Conservation (phyloP, 2,797 vertebrate genomes). For the Holocentrus rufus region DNA sequence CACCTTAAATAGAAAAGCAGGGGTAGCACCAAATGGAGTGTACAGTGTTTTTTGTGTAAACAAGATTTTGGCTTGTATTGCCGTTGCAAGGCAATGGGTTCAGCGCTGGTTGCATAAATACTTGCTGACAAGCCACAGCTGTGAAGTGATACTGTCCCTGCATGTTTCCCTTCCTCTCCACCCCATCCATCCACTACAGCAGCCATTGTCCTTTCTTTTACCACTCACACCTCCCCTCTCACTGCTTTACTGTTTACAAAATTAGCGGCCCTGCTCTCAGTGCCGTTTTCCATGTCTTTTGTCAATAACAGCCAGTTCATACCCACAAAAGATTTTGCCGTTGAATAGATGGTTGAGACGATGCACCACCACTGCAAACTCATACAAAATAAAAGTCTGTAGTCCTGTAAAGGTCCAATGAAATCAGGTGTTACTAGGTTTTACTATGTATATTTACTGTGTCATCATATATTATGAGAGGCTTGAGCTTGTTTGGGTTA, state of each 20-base stretch:
- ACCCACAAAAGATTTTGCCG: neutral
- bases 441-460: too few relatives aligned
- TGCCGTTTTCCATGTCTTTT: neutral
- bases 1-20: conserved; percentile 7
- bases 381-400: conserved; percentile 28
- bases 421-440: too few relatives aligned
- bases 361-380: too few relatives aligned
- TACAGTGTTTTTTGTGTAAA: conserved; percentile 19
- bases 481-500: too few relatives aligned
- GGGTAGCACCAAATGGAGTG: conserved; percentile 1
- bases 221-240: conserved; percentile 36
- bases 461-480: too few relatives aligned
- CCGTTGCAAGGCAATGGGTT: conserved; percentile 46
- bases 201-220: conserved; percentile 10
- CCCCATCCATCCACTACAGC: conserved; percentile 24
- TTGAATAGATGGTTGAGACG: too few relatives aligned
- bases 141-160: conserved; percentile 54
- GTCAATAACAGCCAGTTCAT: conserved; percentile 1
- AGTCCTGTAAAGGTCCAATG: too few relatives aligned
- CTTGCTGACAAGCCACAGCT: conserved; percentile 62
- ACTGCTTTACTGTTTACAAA: conserved; percentile 9
- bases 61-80: conserved; percentile 17
- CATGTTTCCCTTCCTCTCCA: conserved; percentile 28
- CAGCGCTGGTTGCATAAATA: conserved; percentile 59
- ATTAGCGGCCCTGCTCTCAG: neutral